Base-by-base conservation (phyloP, 2,113 vertebrate genomes). In the Apeltes quadracus region DNA sequence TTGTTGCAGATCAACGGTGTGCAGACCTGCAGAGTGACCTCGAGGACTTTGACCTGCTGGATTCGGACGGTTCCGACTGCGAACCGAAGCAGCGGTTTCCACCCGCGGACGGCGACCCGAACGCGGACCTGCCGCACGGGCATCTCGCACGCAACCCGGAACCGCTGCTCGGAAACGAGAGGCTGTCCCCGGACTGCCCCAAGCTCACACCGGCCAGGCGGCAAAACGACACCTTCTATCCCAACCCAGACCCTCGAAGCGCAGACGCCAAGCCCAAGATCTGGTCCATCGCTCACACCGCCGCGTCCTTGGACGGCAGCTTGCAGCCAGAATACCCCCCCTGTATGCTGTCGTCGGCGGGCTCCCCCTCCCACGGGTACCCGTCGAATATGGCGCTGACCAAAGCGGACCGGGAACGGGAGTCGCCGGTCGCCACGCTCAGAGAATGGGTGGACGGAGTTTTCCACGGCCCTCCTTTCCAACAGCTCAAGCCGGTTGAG, bases 371-470 rank as follows among this genome's bases (percentile, higher is more conserved):
- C 23, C 84, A 90, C 0, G 73, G 88, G 14, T 85, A 94, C 70
- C 90, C 92, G 0, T 79, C 93, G 20, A 91, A 92, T 4, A 84
- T 92, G 87, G 84, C 71, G 14, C 78, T 91, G 34, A 84, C 72
- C 51, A 83, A 87, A 80, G 86, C 90, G 56, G 95, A 96, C 72
- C 89, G 94, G 72, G 94, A 94, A 74, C 95, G 96, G 90, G 96
- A 97, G 87, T 99, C 96, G 20, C 96, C 98, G 0, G 97, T 98
- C 12, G 92, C 95, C 82, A 96, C 93, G 43, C 96, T 99, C 79
- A 96, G 96, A 95, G 97, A 98, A 91, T 99, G 98, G 98, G 96
- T 99, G 83, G 97, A 99, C 8, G 98, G 97, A 41, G 96, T 98
- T 74, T 99, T 99, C 89, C 96, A 98, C 7, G 96, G 96, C 68